Percentiles rank a stretch among this genome's conserved stretches.
phyloP scores from a whole-genome alignment of 1,140 invertebrate species.

The Branchinecta lindahli region DNA sequence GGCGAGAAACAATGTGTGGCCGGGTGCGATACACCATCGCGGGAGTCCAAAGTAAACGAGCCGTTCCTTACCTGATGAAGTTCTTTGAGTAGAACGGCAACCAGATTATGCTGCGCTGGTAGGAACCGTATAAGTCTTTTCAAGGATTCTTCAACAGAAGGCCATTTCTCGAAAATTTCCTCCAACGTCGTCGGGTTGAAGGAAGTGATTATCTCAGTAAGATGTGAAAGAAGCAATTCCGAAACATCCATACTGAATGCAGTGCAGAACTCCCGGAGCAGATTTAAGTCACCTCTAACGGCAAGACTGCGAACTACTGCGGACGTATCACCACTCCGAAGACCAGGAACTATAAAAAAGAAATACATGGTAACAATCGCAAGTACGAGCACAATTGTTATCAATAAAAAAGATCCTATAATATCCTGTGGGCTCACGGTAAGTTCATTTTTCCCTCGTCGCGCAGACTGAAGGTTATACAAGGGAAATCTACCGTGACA shows the following conservation, averaged over 20 bases:
- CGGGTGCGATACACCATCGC: no score
- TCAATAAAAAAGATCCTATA: no score
- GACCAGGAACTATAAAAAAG: no score
- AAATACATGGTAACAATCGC: no score
- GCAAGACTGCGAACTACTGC: neutral
- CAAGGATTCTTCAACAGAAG: neutral
- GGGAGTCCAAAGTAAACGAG: no score
- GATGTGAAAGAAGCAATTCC: neutral
- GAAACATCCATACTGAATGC: slow-evolving; percentile 1
- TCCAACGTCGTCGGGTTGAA: neutral
- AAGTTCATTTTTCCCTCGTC: no score
- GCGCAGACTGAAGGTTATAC: no score
- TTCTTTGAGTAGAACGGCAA: neutral
- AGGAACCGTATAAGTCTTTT: neutral
- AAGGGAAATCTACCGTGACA: no score
- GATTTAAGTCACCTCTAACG: neutral
- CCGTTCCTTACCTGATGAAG: neutral
- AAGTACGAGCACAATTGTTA: no score
- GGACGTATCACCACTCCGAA: neutral
- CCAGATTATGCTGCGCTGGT: neutral
- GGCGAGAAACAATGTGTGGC: no score
- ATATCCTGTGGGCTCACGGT: no score
- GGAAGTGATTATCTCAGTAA: neutral
- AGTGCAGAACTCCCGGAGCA: neutral
- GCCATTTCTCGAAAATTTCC: neutral